These are phyloP conservation scores for Drosophila bifasciata DNA, from an alignment of 1,140 invertebrate species.

Conservation along the genomic window DNA sequence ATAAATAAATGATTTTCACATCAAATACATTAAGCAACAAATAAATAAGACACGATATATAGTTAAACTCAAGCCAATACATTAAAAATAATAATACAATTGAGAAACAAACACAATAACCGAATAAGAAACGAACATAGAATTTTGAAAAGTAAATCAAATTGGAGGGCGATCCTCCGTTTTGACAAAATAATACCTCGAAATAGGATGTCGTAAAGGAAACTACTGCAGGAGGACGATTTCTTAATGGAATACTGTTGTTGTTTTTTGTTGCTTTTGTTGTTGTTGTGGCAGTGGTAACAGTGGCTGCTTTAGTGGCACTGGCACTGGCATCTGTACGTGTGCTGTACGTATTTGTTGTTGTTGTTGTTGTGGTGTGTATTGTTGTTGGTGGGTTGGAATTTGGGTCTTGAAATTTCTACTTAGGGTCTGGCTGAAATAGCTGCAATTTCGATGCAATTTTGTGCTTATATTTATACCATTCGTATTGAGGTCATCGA, in stretches of 20 bases:
- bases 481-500: slow-evolving; percentile 58
- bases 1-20: too few relatives aligned
- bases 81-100: slow-evolving; percentile 10
- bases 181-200: slow-evolving; percentile 81
- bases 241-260: slow-evolving; percentile 83
- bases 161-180: slow-evolving; percentile 56
- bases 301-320: slow-evolving; percentile 46
- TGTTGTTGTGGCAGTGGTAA: slow-evolving; percentile 47
- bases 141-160: slow-evolving; percentile 63
- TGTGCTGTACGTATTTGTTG: slow-evolving; percentile 57
- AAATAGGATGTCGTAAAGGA: slow-evolving; percentile 84
- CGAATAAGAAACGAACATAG: slow-evolving; percentile 50
- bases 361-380: slow-evolving; percentile 73
- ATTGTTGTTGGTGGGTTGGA: slow-evolving; percentile 66
- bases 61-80: slow-evolving; percentile 26
- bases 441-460: slow-evolving; percentile 33
- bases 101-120: slow-evolving; percentile 48
- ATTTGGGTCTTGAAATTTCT: slow-evolving; percentile 82
- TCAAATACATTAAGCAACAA: background rate
- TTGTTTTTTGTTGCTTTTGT: slow-evolving; percentile 51
- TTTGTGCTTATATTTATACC: slow-evolving; percentile 69
- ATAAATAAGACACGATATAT: slow-evolving; percentile 9
- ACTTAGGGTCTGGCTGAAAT: slow-evolving; percentile 76
- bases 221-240: slow-evolving; percentile 84
- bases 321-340: slow-evolving; percentile 49